phyloP scores from a whole-genome alignment of 2,888 invertebrate species.

The Pegoplata infirma region DNA sequence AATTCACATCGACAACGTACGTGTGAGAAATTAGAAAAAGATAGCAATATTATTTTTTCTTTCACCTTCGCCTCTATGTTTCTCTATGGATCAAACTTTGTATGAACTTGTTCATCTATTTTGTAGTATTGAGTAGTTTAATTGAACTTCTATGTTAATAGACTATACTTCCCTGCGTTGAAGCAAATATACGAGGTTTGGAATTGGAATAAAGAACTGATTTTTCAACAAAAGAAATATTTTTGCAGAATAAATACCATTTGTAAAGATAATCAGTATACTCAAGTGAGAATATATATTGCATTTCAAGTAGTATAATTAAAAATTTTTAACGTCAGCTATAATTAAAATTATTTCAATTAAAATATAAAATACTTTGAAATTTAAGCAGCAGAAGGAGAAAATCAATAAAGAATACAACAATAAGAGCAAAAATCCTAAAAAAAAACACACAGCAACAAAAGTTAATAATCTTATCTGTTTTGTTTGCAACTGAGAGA shows the following conservation, averaged over 20 bases:
- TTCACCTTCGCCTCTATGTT: no score
- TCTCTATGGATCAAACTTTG: no score
- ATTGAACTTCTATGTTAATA: no score
- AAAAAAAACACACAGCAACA: not conserved
- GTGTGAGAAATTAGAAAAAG: no score
- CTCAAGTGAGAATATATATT: constrained; percentile 22
- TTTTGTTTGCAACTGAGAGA: constrained; percentile 20
- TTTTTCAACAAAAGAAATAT: not conserved
- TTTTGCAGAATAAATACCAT: not conserved
- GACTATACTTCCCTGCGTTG: no score
- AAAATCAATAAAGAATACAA: constrained; percentile 55
- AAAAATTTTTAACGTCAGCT: not conserved
- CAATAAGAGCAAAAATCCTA: not conserved
- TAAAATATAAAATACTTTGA: constrained; percentile 17
- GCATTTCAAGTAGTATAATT: not conserved
- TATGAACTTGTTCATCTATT: no score
- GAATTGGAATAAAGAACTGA: not conserved
- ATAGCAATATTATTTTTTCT: no score
- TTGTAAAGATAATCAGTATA: not conserved
- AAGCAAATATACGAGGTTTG: not conserved
- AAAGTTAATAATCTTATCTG: not conserved
- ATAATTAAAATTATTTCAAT: constrained; percentile 2
- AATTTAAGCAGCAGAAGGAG: constrained; percentile 34
- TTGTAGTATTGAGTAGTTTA: no score
- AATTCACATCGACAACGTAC: no score